These are phyloP conservation scores for Mercenaria mercenaria DNA, from an alignment of 1,140 invertebrate species.

Conservation along the genomic window DNA sequence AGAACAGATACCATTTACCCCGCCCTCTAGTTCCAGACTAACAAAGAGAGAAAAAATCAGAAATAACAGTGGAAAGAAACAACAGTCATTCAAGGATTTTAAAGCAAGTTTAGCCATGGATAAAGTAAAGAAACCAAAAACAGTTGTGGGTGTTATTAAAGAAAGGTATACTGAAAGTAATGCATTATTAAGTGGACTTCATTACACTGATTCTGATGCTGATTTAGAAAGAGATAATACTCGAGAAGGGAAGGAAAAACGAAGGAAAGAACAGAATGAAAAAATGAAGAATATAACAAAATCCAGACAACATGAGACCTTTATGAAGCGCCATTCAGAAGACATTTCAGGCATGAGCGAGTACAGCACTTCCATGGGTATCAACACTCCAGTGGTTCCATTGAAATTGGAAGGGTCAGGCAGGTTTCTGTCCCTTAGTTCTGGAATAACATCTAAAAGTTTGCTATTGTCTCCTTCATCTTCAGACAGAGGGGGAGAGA, in stretches of 20 bases:
- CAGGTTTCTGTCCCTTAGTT: slow-evolving; percentile 64
- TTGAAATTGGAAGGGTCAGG: slow-evolving; percentile 68
- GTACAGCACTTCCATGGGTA: slow-evolving; percentile 70
- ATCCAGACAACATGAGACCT: slow-evolving; percentile 73
- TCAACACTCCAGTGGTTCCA: slow-evolving; percentile 66
- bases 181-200: slow-evolving; percentile 75
- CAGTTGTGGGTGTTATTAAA: slow-evolving; percentile 75
- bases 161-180: slow-evolving; percentile 74
- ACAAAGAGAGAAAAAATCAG: slow-evolving; percentile 70
- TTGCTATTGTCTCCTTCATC: slow-evolving; percentile 13
- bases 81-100: slow-evolving; percentile 54
- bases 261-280: slow-evolving; percentile 70
- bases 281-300: slow-evolving; percentile 76
- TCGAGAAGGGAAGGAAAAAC: slow-evolving; percentile 74
- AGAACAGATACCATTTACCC: slow-evolving; percentile 67
- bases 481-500: slow-evolving; percentile 18
- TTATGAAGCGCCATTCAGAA: slow-evolving; percentile 76
- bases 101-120: slow-evolving; percentile 45
- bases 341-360: slow-evolving; percentile 68
- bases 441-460: slow-evolving; percentile 44
- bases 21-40: slow-evolving; percentile 64
- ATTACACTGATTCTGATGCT: slow-evolving; percentile 79
- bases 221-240: slow-evolving; percentile 73
- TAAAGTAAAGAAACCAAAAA: slow-evolving; percentile 46
- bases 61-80: slow-evolving; percentile 68